Evolutionary conservation across 2,113 vertebrate genomes (phyloP), one percentile per base, ranked within the genome.

Genomic region (Bujurquina vittata): DNA sequence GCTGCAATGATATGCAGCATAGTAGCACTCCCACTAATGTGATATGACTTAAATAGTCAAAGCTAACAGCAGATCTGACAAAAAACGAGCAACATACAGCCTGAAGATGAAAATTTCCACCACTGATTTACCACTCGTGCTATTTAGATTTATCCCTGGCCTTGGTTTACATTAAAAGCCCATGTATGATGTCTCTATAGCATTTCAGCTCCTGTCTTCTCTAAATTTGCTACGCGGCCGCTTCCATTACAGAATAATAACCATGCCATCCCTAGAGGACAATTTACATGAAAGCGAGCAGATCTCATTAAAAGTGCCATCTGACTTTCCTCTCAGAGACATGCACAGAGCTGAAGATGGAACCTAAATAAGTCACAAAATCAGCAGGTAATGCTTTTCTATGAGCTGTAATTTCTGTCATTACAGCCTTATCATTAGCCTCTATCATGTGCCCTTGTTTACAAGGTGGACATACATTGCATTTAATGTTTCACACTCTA

Each of bases 301-400:
- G 58, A 90, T 87, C 87, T 86, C 57, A 87, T 92, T 83, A 81
- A 80, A 81, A 73, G 67, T 77, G 22, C 17, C 14, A 9, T 73
- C 4, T 81, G 26, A 74, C 82, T 73, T 56, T 78, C 65, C 40
- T 52, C 56, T 23, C 60, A 49, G 33, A 75, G 75, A 67, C 77
- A 79, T 49, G 10, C 43, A 52, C 2, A 52, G 67, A 17, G 31
- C 52, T 22, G 37, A 49, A 59, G 80, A 80, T 46, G 43, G 15
- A 79, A 67, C 49, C 54, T 75, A 43, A 83, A 81, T 35, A 80
- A 65, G 61, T 65, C 18, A 76, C 20, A 57, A 80, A 77, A 72
- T 35, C 63, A 56, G 62, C 67, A 80, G 62, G 10, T 29, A 40
- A 37, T 10, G 29, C 7, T 35, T 79, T 81, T 76, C 33, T 79